phyloP scores from a whole-genome alignment of 2,888 invertebrate species.

The Pristionchus japonicus region DNA sequence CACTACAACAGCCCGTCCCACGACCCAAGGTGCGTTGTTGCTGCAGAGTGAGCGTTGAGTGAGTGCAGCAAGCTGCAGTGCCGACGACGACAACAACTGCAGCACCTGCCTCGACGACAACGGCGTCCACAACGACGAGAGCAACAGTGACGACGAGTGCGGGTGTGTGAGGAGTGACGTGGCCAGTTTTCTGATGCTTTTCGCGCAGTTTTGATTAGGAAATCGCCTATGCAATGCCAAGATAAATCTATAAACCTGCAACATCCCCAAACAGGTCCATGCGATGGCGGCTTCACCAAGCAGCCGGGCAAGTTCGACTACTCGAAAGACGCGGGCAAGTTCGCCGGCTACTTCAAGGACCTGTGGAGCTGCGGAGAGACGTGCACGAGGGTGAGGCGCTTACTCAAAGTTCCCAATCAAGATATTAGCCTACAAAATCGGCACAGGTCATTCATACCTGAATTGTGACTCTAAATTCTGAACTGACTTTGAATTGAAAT shows the following conservation, averaged over 20 bases:
- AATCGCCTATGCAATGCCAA: no score
- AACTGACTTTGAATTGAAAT: no score
- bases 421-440: no score
- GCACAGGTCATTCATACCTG: no score
- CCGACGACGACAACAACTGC: background rate
- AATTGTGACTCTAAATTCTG: no score
- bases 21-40: background rate
- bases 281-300: background rate
- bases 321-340: background rate
- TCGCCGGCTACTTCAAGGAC: constrained; percentile 18
- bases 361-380: constrained; percentile 31
- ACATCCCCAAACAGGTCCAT: no score
- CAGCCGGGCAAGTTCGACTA: background rate
- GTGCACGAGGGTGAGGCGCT: background rate
- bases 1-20: background rate
- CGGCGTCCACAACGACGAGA: background rate
- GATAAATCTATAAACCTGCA: no score
- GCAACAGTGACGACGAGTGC: background rate
- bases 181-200: background rate
- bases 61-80: background rate
- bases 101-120: background rate
- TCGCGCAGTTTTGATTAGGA: no score
- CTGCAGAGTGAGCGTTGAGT: background rate
- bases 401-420: no score
- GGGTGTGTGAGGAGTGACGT: constrained; percentile 16